A percentile compares a stretch with the other conserved stretches of the same genome.
Conservation (phyloP, 2,888 invertebrate genomes). For the Odontothrips loti region DNA sequence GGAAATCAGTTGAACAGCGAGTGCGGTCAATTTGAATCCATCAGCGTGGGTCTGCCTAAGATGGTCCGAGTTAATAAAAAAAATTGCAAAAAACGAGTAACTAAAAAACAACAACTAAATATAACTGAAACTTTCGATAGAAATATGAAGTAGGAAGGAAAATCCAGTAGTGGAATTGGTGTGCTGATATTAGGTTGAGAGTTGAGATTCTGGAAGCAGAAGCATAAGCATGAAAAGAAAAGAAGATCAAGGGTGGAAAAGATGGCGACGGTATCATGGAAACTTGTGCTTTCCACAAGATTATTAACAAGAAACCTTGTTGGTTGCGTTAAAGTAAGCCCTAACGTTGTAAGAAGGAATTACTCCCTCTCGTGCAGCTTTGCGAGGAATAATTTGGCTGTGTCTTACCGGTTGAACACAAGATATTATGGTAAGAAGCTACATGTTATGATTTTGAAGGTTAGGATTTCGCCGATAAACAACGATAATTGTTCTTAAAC, state of each 20-base stretch:
- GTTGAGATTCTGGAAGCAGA: no score
- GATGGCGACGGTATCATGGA: conserved; percentile 18
- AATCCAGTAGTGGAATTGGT: no score
- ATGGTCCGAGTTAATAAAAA: no score
- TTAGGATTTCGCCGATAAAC: conserved; percentile 24
- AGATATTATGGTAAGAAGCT: not conserved
- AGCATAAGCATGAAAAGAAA: no score
- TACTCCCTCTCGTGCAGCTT: not conserved
- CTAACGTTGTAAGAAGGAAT: not conserved
- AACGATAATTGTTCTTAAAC: not conserved
- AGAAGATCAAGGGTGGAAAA: not conserved
- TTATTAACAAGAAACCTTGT: not conserved
- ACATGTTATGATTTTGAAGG: not conserved
- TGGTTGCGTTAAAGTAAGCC: not conserved
- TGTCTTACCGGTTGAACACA: not conserved
- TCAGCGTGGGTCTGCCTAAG: no score
- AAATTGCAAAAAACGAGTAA: no score
- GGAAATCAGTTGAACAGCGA: no score
- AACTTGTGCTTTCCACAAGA: not conserved
- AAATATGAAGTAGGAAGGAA: no score
- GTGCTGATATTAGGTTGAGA: no score
- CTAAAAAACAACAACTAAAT: no score
- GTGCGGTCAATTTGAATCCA: no score
- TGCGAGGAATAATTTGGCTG: not conserved
- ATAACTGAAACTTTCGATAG: no score